Base-by-base conservation (phyloP, 2,797 vertebrate genomes). In the Hydrolagus colliei region DNA sequence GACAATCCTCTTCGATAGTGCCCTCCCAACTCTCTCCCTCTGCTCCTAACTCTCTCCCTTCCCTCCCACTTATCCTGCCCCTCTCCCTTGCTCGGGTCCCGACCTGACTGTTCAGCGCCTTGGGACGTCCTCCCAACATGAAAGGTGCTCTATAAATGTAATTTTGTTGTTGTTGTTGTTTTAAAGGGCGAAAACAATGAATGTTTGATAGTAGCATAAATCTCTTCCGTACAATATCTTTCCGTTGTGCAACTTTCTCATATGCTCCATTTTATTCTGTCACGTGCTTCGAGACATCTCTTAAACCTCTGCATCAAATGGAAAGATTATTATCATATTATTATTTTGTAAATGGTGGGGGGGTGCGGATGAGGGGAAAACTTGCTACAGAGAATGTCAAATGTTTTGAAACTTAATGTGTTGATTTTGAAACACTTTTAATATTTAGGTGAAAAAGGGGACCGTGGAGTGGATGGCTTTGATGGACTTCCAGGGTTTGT, bases 361-460 rank as follows among this genome's bases (percentile, higher is more conserved):
- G 41, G 41, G 41, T 52, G 41, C 3, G 41, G 41, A 1, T 52
- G 27, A 27, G 27, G 27, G 27, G 27, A 27, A 27, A 52, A 59
- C 10, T 27, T 22, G 18, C 13, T 41, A 22, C 20, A 35, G 12
- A 41, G 12, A 59, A 13, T 6, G 27, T 62, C 77, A 52, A 11
- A 5, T 2, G 67, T 67, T n/a, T 71, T 20, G 18, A 71, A 65
- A 78, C 35, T 16, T n/a, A 63, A 32, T 73, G 22, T 4, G 5
- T 61, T 59, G 7, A 10, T 52, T 74, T 86, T 77, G 76, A 74
- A 78, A 78, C 2, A 52, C 59, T 82, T 32, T 32, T n/a, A 86
- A 87, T 86, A 86, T 35, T 63, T 65, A 99, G 97, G 98, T 86
- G 94, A 95, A 27, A 97, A 94, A 92, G 98, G 97, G 86, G 96